Conservation (phyloP, 1,140 invertebrate species). For the Mycetomoellerius zeteki region DNA sequence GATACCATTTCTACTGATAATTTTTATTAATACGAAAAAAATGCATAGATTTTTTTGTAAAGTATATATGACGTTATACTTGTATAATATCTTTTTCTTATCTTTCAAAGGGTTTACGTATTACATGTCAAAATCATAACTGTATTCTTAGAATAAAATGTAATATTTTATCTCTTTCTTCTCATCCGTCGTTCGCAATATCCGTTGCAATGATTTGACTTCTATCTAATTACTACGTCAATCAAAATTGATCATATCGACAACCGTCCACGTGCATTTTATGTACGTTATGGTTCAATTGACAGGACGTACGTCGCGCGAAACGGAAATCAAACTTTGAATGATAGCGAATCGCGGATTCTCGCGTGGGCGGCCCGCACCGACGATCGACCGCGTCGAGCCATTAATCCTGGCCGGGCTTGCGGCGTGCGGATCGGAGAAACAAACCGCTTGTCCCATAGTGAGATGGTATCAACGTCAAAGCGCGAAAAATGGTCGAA, state of each 20-base stretch:
- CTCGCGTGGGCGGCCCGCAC: slow-evolving; percentile 63
- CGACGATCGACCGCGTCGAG: slow-evolving; percentile 50
- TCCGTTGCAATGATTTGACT: slow-evolving; percentile 14
- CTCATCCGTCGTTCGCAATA: slow-evolving; percentile 14
- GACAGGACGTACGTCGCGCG: slow-evolving; percentile 47
- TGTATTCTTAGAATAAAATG: not conserved
- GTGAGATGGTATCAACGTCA: slow-evolving; percentile 65
- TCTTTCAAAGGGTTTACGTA: not conserved
- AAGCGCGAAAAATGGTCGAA: slow-evolving; percentile 63
- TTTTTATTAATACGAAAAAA: not conserved
- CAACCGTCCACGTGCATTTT: slow-evolving; percentile 28
- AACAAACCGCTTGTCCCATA: slow-evolving; percentile 73
- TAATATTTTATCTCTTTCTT: not conserved
- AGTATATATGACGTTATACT: not conserved
- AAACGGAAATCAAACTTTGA: slow-evolving; percentile 65
- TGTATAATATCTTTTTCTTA: not conserved
- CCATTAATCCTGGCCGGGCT: slow-evolving; percentile 58
- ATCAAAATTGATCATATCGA: slow-evolving; percentile 27
- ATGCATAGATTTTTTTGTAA: not conserved
- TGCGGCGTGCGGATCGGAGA: slow-evolving; percentile 62
- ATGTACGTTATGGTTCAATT: slow-evolving; percentile 50
- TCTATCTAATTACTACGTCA: slow-evolving; percentile 55
- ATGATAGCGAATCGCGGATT: slow-evolving; percentile 66
- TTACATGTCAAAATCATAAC: not conserved
- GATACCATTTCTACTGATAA: not conserved